A percentile compares a stretch with the other conserved stretches of the same genome.
These are phyloP conservation scores for Trididemnum miniatum DNA, from an alignment of 23 tunicate genomes.

Conservation along the genomic window DNA sequence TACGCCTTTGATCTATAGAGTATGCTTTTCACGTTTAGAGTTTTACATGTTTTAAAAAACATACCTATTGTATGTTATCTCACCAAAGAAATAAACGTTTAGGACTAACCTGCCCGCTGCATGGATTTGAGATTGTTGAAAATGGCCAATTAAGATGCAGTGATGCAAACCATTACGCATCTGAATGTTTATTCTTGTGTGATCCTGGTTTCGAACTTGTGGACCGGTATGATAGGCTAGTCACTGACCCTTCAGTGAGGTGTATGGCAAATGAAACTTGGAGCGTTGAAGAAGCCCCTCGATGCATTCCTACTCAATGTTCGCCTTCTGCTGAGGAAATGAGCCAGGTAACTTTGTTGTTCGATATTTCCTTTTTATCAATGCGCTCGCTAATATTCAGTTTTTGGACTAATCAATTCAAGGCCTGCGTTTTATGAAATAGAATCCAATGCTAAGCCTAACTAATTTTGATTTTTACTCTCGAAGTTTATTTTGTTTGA, in stretches of 20 bases:
- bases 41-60: too few relatives aligned
- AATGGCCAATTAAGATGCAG: constrained; percentile 61
- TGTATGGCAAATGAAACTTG: constrained; percentile 64
- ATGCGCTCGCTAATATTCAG: too few relatives aligned
- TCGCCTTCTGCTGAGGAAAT: constrained; percentile 25
- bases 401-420: too few relatives aligned
- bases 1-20: too few relatives aligned
- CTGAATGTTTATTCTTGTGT: constrained; percentile 57
- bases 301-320: constrained; percentile 44
- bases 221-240: constrained; percentile 13
- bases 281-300: constrained; percentile 49
- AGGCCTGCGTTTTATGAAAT: too few relatives aligned
- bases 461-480: too few relatives aligned
- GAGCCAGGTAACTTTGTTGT: constrained; percentile 32
- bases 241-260: not conserved
- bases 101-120: constrained; percentile 68
- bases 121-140: constrained; percentile 18
- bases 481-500: too few relatives aligned
- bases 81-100: not conserved
- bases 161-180: constrained; percentile 35
- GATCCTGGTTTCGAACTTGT: constrained; percentile 64
- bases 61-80: too few relatives aligned
- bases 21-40: too few relatives aligned
- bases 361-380: too few relatives aligned
- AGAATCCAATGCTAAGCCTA: too few relatives aligned